Conservation (phyloP, 2,113 vertebrate genomes). For the Elgaria multicarinata region DNA sequence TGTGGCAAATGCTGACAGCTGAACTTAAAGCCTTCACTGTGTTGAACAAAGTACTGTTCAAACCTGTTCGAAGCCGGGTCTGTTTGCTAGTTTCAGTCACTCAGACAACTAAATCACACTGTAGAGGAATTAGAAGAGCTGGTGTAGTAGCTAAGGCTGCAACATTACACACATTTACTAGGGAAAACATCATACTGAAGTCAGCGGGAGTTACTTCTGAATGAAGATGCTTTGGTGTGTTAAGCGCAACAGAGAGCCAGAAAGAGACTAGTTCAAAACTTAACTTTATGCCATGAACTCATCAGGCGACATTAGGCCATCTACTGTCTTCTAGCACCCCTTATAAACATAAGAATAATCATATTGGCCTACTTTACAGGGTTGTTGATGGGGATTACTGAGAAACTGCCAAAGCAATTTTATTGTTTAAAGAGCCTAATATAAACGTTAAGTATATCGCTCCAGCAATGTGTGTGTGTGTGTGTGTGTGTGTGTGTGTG, state of each 20-base stretch:
- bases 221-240: too few species aligned
- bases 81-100: neutral
- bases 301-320: neutral
- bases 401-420: neutral
- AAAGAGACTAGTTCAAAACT: neutral
- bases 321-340: neutral
- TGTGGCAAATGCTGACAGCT: too few species aligned
- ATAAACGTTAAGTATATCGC: neutral
- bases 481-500: neutral
- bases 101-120: neutral
- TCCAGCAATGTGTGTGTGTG: neutral
- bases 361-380: neutral
- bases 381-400: neutral
- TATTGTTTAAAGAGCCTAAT: neutral
- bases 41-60: too few species aligned
- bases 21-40: too few species aligned
- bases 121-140: neutral
- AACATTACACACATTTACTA: neutral
- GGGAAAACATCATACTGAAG: neutral
- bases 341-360: neutral
- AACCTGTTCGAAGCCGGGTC: too few species aligned
- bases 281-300: neutral
- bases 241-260: neutral
- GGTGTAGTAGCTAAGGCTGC: neutral
- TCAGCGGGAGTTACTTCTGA: neutral